Conservation (phyloP, 2,113 vertebrate genomes). For the Columba janthina region DNA sequence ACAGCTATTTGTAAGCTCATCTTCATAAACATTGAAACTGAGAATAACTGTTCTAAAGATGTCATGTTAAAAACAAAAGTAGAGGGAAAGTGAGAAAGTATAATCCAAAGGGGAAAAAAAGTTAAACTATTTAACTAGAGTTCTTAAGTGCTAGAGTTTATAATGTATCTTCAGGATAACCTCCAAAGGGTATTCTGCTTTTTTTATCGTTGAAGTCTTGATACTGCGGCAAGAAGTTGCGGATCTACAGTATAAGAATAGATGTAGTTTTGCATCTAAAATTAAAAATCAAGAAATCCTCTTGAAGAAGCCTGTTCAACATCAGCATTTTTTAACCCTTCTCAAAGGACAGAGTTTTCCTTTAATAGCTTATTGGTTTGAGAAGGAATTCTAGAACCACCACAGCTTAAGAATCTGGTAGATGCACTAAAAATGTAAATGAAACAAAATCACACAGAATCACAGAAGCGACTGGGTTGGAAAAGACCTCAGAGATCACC, state of each 20-base stretch:
- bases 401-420: background rate
- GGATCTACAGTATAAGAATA: background rate
- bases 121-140: background rate
- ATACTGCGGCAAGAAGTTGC: background rate
- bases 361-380: background rate
- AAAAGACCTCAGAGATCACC: no score
- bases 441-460: background rate
- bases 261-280: background rate
- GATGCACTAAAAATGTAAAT: background rate
- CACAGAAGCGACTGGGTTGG: no score
- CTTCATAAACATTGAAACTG: background rate
- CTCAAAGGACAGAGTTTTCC: background rate
- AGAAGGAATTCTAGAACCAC: background rate
- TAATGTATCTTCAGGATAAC: background rate
- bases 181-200: background rate
- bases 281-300: background rate
- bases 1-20: slow-evolving; percentile 3
- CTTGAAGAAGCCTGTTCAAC: background rate
- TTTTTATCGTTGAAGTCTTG: background rate
- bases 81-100: background rate
- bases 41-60: background rate
- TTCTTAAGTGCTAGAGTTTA: background rate
- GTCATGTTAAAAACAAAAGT: background rate
- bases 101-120: background rate
- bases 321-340: background rate